phyloP scores from a whole-genome alignment of 2,888 invertebrate genomes.

The Volucella bombylans region DNA sequence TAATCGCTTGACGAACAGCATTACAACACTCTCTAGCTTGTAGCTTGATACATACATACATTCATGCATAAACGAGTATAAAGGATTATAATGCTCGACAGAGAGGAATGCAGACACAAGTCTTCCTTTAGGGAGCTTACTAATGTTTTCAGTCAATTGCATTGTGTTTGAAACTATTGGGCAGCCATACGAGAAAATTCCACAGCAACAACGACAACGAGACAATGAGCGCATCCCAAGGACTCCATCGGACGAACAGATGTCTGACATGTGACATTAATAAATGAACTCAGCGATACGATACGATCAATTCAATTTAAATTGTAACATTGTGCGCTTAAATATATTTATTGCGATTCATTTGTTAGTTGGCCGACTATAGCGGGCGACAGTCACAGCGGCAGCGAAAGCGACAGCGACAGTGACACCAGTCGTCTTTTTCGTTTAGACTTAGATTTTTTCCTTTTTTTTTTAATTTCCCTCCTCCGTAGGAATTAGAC shows the following conservation, averaged over 20 bases:
- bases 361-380: slow-evolving; percentile 44
- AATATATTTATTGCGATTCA: slow-evolving; percentile 69
- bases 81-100: slow-evolving; percentile 17
- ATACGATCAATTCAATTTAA: slow-evolving; percentile 72
- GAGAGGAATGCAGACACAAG: slow-evolving; percentile 43
- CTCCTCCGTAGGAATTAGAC: slow-evolving; percentile 28
- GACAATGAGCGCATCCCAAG: slow-evolving; percentile 2
- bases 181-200: slow-evolving; percentile 27
- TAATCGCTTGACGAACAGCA: slow-evolving; percentile 52
- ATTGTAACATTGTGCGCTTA: slow-evolving; percentile 60
- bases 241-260: slow-evolving; percentile 39
- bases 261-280: slow-evolving; percentile 67
- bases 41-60: neutral
- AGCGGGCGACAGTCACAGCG: neutral
- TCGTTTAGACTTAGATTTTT: neutral
- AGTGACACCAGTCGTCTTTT: neutral
- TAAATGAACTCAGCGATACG: slow-evolving; percentile 64
- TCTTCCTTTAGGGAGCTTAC: slow-evolving; percentile 23
- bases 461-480: slow-evolving; percentile 45
- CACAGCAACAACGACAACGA: slow-evolving; percentile 28
- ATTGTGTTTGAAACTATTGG: slow-evolving; percentile 30
- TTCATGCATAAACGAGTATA: neutral
- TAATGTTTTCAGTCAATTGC: slow-evolving; percentile 56
- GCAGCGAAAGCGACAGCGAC: no score
- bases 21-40: slow-evolving; percentile 12